These are phyloP conservation scores for Helicoverpa armigera DNA, from an alignment of 1,140 invertebrate genomes.

Conservation along the genomic window DNA sequence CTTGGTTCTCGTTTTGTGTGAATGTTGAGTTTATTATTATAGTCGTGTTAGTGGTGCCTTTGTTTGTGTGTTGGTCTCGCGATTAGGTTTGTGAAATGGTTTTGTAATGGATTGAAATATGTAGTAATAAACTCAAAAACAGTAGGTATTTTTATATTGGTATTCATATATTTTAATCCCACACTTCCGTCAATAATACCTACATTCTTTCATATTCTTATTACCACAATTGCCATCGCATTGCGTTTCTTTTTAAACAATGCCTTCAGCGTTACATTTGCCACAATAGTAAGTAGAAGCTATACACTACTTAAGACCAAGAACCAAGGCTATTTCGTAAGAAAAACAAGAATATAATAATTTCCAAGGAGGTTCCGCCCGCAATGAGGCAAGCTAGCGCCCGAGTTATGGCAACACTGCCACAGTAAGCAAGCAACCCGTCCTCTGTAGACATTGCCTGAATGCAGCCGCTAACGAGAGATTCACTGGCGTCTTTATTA, in stretches of 20 bases:
- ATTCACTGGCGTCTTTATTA: neutral
- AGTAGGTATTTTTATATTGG: no score
- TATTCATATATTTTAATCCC: no score
- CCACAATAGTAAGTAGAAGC: neutral
- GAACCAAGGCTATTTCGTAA: conserved; percentile 8
- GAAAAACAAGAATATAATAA: conserved; percentile 31
- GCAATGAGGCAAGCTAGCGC: conserved; percentile 1
- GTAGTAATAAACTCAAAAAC: neutral
- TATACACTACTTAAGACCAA: neutral
- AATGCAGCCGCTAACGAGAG: conserved; percentile 23
- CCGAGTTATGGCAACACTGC: conserved; percentile 20
- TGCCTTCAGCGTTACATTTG: no score
- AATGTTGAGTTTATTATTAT: conserved; percentile 27
- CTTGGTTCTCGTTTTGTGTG: conserved; percentile 6
- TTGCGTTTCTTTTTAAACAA: no score
- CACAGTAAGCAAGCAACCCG: conserved; percentile 17
- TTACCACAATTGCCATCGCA: no score
- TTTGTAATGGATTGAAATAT: neutral
- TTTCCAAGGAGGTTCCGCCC: neutral
- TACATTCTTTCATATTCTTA: no score
- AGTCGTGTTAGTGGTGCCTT: neutral
- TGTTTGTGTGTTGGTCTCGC: neutral
- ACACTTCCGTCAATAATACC: no score
- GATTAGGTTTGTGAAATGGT: neutral
- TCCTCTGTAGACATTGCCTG: conserved; percentile 2